phyloP scores from a whole-genome alignment of 2,888 invertebrate genomes.

The Drosophila putrida region DNA sequence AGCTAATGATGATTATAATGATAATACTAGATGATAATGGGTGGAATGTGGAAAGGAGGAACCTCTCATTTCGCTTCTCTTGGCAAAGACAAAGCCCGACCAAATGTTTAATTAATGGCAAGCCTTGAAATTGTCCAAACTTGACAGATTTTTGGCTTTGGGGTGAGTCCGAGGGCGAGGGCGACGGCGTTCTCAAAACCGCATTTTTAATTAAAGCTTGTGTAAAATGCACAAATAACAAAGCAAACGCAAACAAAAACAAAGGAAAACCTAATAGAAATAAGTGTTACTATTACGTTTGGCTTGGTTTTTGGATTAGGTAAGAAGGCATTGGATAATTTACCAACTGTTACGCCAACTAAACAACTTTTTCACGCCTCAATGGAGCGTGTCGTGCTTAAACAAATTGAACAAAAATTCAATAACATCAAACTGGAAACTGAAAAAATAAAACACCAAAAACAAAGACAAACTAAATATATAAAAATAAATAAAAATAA shows the following conservation, averaged over 20 bases:
- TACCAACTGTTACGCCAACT: conserved; percentile 56
- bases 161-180: not conserved
- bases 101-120: conserved; percentile 53
- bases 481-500: not conserved
- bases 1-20: conserved; percentile 50
- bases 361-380: conserved; percentile 63
- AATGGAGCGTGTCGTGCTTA: conserved; percentile 70
- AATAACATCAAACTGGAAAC: conserved; percentile 23
- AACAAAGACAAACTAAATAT: conserved; percentile 10
- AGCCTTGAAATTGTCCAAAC: conserved; percentile 61
- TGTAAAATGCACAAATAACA: conserved; percentile 25
- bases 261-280: conserved; percentile 15
- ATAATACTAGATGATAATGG: conserved; percentile 19
- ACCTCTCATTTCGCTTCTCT: conserved; percentile 2
- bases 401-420: conserved; percentile 32
- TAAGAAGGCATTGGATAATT: conserved; percentile 49
- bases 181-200: conserved; percentile 19
- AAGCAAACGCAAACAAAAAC: conserved; percentile 1
- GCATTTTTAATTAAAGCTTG: conserved; percentile 66
- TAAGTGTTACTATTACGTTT: conserved; percentile 35
- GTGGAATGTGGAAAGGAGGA: not conserved
- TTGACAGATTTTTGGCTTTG: conserved; percentile 22
- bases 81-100: conserved; percentile 41
- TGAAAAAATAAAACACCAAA: conserved; percentile 1
- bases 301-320: conserved; percentile 46